A percentile compares a stretch with the other conserved stretches of the same genome.
Evolutionary conservation across 2,888 invertebrate species (phyloP).

Genomic region (Leptopilina syphax): DNA sequence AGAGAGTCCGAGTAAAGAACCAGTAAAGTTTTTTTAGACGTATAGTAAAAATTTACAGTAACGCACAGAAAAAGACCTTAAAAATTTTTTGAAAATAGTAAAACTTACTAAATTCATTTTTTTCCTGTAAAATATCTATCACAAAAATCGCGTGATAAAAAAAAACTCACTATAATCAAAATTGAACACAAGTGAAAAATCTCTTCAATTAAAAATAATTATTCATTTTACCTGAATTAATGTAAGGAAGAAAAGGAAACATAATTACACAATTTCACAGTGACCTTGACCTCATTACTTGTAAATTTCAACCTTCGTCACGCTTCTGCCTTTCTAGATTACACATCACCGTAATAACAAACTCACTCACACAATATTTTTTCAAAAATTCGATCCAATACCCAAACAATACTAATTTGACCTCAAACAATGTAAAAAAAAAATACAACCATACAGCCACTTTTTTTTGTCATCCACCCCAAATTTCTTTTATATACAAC

Average conservation of each 20-base stretch:
- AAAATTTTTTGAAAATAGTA: too few species aligned
- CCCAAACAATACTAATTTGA: neutral
- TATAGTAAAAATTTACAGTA: too few species aligned
- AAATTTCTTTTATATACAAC: slow-evolving; percentile 16
- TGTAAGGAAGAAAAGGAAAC: neutral
- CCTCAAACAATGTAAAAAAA: neutral
- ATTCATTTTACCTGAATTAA: neutral
- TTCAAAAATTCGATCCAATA: neutral
- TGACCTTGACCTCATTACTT: slow-evolving; percentile 26
- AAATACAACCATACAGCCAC: neutral
- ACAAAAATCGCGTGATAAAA: too few species aligned
- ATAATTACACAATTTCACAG: slow-evolving; percentile 1
- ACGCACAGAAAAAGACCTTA: too few species aligned
- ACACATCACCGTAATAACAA: neutral
- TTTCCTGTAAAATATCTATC: too few species aligned
- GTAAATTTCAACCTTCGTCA: neutral
- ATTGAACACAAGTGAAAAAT: neutral
- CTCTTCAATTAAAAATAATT: slow-evolving; percentile 6
- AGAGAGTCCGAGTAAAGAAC: too few species aligned
- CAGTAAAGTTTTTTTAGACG: too few species aligned
- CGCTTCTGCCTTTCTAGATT: slow-evolving; percentile 5
- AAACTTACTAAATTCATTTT: too few species aligned
- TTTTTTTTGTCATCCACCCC: too few species aligned
- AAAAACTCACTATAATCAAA: neutral
- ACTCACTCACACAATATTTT: neutral